A percentile compares a stretch with the other conserved stretches of the same genome.
Evolutionary conservation across 2,797 vertebrate species (phyloP).

Genomic region (Dallia pectoralis): DNA sequence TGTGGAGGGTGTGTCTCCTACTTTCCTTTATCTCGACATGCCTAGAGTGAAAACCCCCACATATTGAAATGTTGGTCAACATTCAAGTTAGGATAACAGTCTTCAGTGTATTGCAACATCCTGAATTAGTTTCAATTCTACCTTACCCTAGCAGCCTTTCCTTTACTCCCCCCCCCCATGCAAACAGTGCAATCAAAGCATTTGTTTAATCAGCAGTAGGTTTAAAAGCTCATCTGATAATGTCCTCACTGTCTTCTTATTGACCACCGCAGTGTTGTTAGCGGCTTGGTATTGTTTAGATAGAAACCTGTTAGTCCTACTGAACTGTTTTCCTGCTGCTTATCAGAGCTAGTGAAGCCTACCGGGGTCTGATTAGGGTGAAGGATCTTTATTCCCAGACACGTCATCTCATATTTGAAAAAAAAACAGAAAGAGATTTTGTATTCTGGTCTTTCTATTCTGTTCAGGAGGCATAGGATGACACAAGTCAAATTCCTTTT

Average conservation of each 20-base stretch:
- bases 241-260: slow-evolving; percentile 37
- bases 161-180: slow-evolving; percentile 21
- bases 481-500: neutral
- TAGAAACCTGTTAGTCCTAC: slow-evolving; percentile 48
- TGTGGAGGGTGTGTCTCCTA: neutral
- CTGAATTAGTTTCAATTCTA: slow-evolving; percentile 12
- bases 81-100: neutral
- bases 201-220: slow-evolving; percentile 23
- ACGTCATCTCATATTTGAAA: neutral
- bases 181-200: slow-evolving; percentile 24
- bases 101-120: slow-evolving; percentile 14
- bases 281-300: slow-evolving; percentile 38
- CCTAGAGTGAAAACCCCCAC: neutral
- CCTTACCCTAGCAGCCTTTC: too few species aligned
- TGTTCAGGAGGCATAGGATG: neutral
- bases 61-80: neutral
- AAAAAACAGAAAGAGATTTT: neutral
- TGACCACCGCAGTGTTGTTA: neutral
- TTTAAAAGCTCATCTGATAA: slow-evolving; percentile 26
- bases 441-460: neutral
- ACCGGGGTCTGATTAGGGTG: neutral
- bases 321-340: slow-evolving; percentile 43
- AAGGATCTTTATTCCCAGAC: neutral
- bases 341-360: neutral
- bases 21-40: neutral